A percentile compares a stretch with the other conserved stretches of the same genome.
Evolutionary conservation across 2,797 vertebrate species (phyloP).

Genomic region (Amblyopsis hoosieri): DNA sequence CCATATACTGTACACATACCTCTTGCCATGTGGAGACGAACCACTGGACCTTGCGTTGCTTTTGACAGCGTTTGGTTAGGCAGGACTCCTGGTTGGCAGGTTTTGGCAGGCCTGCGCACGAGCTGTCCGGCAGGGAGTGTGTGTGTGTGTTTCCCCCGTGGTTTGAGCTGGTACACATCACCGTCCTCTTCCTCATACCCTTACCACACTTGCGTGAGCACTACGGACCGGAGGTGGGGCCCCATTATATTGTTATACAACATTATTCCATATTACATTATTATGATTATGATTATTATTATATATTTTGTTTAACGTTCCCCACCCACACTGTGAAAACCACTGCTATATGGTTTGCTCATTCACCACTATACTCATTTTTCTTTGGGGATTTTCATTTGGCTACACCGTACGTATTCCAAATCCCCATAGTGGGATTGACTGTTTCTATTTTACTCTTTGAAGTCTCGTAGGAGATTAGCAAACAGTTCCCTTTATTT

Average conservation of each 20-base stretch:
- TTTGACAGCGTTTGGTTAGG: constrained; percentile 82
- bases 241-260: background rate
- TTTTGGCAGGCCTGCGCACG: constrained; percentile 75
- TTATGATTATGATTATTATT: no score
- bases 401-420: constrained; percentile 5
- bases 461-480: constrained; percentile 28
- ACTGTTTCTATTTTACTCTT: constrained; percentile 21
- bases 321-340: no score
- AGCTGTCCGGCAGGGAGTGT: constrained; percentile 67
- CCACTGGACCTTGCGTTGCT: constrained; percentile 86
- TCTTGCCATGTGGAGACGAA: constrained; percentile 86
- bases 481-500: constrained; percentile 23
- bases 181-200: constrained; percentile 81
- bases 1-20: constrained; percentile 56
- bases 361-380: background rate
- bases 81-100: constrained; percentile 84
- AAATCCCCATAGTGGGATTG: constrained; percentile 31
- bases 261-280: no score
- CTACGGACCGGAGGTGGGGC: constrained; percentile 58
- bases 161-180: constrained; percentile 77
- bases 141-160: constrained; percentile 43
- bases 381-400: constrained; percentile 17
- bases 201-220: constrained; percentile 89
- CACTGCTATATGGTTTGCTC: background rate
- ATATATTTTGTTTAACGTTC: no score